Percentiles rank a stretch among this genome's conserved stretches.
Conservation (phyloP, 2,888 invertebrate species). For the Automeris io region DNA sequence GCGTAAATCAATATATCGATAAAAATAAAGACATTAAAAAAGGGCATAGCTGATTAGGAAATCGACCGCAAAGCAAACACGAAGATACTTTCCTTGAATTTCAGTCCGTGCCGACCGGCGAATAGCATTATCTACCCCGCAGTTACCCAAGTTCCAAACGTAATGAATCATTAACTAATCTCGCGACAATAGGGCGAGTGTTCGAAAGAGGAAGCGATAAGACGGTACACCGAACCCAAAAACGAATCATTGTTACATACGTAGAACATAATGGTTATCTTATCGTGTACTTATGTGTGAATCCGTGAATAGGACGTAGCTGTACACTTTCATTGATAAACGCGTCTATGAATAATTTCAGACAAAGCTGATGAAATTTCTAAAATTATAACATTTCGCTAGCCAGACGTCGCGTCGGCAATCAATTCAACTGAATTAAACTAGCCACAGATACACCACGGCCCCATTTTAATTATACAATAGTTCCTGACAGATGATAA, state of each 20-base stretch:
- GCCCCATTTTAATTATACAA: no score
- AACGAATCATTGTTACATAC: conserved; percentile 49
- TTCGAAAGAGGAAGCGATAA: conserved; percentile 64
- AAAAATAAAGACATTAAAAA: background rate
- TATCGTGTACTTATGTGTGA: conserved; percentile 36
- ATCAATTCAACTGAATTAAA: no score
- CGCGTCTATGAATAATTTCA: background rate
- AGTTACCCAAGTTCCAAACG: conserved; percentile 26
- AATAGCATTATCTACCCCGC: conserved; percentile 20
- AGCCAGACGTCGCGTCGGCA: no score
- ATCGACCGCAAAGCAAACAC: conserved; percentile 5
- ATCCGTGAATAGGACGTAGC: conserved; percentile 13
- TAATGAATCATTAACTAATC: conserved; percentile 64
- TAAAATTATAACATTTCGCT: no score
- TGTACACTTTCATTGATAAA: conserved; percentile 15
- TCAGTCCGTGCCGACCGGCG: conserved; percentile 16
- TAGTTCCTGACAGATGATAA: no score
- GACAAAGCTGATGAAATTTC: background rate
- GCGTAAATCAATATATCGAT: no score
- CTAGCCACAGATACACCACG: no score
- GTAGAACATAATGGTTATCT: conserved; percentile 31
- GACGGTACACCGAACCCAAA: conserved; percentile 47
- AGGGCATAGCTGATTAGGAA: background rate
- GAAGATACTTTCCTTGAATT: conserved; percentile 15
- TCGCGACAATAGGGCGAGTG: conserved; percentile 46